Base-by-base conservation (phyloP, 2,113 vertebrate species). In the Chrysemys picta region DNA sequence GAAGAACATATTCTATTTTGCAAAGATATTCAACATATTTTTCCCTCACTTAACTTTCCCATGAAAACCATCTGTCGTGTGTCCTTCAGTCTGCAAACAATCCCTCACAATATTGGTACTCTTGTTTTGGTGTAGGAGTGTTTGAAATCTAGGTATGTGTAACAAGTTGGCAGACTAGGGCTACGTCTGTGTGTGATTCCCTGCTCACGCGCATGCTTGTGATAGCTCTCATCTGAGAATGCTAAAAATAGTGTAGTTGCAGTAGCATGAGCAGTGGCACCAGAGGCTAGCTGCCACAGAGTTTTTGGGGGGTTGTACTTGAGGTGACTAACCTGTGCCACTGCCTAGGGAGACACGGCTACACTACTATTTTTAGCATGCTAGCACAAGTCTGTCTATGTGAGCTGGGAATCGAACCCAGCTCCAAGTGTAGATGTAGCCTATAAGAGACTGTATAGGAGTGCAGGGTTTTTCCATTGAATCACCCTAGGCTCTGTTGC, bases 61-160 rank as follows among this genome's bases (percentile, higher is more conserved):
- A 0, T 0, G 1, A 21, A 19, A 84, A 65, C 75, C 3, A 16
- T 0, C 50, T 2, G 24, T 35, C 45, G 31, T 19, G 6, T 25
- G 52, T 69, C 10, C 12, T 78, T 54, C 22, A 38, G 45, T 78
- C 86, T 72, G 85, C 87, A 72, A 53, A 42, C 54, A 29, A 13
- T 72, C n/a, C 65, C 57, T 81, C 78, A 52, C 79, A 81, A 31
- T 53, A 53, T 24, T 27, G 2, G 31, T 2, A 29, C 35, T 62
- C 27, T 0, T 31, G 10, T 1, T 8, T 29, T 45, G 62, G 75
- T 25, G 45, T 47, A 49, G 76, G 45, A 45, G 27, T 0, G 22
- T 50, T 78, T 50, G 2, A 10, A 1, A 52, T 38, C 27, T 62
- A 54, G 75, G 25, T 31, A 9, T 1, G 7, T 31, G 50, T 12